Conservation (phyloP, 2,113 vertebrate species). For the Anoura caudifer region DNA sequence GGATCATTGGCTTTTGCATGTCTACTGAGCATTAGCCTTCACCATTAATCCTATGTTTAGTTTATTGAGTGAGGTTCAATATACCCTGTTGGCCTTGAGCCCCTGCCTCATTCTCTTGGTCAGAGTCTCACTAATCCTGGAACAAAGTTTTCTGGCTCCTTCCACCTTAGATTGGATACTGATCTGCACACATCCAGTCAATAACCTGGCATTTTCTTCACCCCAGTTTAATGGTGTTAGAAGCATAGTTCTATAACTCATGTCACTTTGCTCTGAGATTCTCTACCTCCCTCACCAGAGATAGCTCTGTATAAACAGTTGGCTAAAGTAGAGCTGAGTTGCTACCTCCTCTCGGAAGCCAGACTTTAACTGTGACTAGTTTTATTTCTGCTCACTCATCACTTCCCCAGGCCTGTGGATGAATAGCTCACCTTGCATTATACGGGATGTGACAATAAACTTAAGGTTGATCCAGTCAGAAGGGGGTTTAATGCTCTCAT, state of each 20-base stretch:
- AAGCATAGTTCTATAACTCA: background rate
- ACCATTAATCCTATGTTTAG: background rate
- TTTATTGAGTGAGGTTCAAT: background rate
- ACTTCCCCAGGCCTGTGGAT: background rate
- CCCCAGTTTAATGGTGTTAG: background rate
- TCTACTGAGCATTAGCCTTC: background rate
- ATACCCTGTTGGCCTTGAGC: background rate
- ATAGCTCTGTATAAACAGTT: background rate
- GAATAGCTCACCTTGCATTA: background rate
- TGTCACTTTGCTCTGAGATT: background rate
- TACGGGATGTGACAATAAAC: background rate
- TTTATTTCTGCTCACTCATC: background rate
- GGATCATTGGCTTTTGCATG: background rate
- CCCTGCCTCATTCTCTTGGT: background rate
- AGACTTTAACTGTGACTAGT: background rate
- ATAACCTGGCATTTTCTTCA: background rate
- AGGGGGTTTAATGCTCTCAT: background rate
- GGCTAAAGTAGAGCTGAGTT: background rate
- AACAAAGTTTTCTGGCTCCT: background rate
- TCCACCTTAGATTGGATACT: background rate
- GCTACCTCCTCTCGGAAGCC: background rate
- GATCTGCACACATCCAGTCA: background rate
- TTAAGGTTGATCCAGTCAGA: background rate
- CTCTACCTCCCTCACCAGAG: background rate
- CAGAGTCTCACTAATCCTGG: background rate